Base-by-base conservation (phyloP, 2,113 vertebrate species). In the Pipra filicauda region DNA sequence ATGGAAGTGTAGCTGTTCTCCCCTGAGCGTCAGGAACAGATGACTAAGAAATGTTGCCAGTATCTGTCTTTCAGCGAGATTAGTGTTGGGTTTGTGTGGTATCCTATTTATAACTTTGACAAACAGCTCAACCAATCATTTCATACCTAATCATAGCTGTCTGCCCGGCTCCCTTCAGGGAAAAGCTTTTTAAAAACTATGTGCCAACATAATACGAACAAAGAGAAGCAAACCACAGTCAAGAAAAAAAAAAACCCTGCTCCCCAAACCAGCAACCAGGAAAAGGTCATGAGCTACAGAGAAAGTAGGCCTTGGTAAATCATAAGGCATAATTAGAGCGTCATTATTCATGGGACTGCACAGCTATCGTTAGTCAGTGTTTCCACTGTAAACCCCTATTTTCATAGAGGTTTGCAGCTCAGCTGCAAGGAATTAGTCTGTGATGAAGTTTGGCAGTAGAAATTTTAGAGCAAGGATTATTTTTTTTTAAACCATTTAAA, bases 91-190 rank as follows among this genome's bases (percentile, higher is more conserved):
- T 95, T 95, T 97, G 91, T 97, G 96, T 94, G 95, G 94, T 95
- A 85, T 92, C 87, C 96, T 97, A 97, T 97, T 97, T 97, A 96
- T 96, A 97, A 89, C 97, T 95, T 91, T 89, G 92, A 96, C 96
- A 95, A 97, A 97, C 95, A 95, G 91, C 87, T 97, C 95, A 94
- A 94, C 96, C 96, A 95, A 92, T 96, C 96, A 96, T 94, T 96
- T 91, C 93, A 85, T 95, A 97, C 96, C 96, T 97, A 97, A 97
- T 97, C 96, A 97, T 94, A 96, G 96, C 90, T 93, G 94, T 96
- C 94, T 96, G 92, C 85, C 86, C 91, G 72, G 79, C 85, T 95
- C 94, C 82, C 80, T 89, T 85, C 87, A 96, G 85, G 95, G 77
- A 72, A 87, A 88, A 69, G 85, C 89, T 90, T 93, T 85, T 69